Evolutionary conservation across 2,888 invertebrate species (phyloP).

Genomic region (Cephus nigrinus): DNA sequence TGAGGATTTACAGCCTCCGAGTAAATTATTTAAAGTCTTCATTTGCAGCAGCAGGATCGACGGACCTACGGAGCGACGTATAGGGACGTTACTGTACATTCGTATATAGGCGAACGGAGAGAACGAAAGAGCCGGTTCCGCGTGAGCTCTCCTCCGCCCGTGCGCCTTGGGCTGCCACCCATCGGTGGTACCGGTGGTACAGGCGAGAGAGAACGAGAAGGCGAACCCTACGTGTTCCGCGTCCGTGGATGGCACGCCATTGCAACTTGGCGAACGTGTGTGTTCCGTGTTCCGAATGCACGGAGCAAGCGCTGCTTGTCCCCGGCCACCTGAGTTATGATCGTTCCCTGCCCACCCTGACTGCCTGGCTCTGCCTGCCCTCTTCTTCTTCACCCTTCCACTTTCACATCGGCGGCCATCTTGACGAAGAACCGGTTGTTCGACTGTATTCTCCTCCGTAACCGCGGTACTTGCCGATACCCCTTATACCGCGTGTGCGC

Average conservation of each 20-base stretch:
- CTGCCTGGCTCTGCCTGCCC: constrained; percentile 32
- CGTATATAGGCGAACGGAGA: not conserved
- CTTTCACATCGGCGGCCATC: constrained; percentile 46
- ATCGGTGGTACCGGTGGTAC: not conserved
- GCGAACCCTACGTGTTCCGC: constrained; percentile 26
- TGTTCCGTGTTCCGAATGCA: constrained; percentile 56
- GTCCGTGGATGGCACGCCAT: constrained; percentile 36
- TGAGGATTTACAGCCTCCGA: constrained; percentile 56
- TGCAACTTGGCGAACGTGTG: constrained; percentile 43
- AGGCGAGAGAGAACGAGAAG: constrained; percentile 13
- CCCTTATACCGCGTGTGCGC: not conserved
- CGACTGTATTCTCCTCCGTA: not conserved
- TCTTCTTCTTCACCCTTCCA: constrained; percentile 31
- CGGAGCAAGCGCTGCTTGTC: constrained; percentile 58
- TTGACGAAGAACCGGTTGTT: constrained; percentile 32
- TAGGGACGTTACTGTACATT: constrained; percentile 1
- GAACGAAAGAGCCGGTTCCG: constrained; percentile 6
- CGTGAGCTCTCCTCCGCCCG: not conserved
- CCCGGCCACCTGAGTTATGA: constrained; percentile 59
- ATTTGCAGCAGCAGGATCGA: constrained; percentile 50
- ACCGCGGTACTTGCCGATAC: not conserved
- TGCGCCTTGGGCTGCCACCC: not conserved
- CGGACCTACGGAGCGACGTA: constrained; percentile 9
- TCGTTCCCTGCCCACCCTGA: constrained; percentile 55
- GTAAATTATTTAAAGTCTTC: constrained; percentile 65